Evolutionary conservation across 2,888 invertebrate species (phyloP).

Genomic region (Lathronympha strigana): DNA sequence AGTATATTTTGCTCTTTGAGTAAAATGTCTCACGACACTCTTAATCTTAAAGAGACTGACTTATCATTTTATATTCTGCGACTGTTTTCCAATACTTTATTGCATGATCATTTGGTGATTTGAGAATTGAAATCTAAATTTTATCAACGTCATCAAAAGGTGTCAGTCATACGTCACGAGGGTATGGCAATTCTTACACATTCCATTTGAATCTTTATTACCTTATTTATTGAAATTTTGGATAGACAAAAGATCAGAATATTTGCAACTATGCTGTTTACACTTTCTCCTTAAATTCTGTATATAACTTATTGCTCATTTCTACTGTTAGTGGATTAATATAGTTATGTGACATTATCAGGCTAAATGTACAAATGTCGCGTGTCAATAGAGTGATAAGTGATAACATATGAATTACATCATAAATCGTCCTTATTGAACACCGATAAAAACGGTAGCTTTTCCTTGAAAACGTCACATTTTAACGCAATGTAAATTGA

Average conservation of each 20-base stretch:
- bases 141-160: conserved; percentile 9
- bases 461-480: background rate
- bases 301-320: background rate
- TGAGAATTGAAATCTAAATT: conserved; percentile 19
- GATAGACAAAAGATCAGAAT: background rate
- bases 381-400: too few species aligned
- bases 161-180: conserved; percentile 16
- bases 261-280: background rate
- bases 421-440: too few species aligned
- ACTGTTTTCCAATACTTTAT: background rate
- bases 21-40: too few species aligned
- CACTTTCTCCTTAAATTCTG: background rate
- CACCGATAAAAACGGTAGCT: background rate
- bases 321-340: too few species aligned
- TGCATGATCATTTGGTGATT: conserved; percentile 31
- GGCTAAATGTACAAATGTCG: background rate
- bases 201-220: conserved; percentile 2
- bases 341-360: background rate
- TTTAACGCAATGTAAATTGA: background rate
- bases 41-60: too few species aligned
- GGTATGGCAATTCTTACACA: conserved; percentile 26
- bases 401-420: too few species aligned
- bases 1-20: too few species aligned
- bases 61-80: too few species aligned
- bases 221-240: background rate